Evolutionary conservation across 2,888 invertebrate genomes (phyloP).

Genomic region (Sepiola atlantica): DNA sequence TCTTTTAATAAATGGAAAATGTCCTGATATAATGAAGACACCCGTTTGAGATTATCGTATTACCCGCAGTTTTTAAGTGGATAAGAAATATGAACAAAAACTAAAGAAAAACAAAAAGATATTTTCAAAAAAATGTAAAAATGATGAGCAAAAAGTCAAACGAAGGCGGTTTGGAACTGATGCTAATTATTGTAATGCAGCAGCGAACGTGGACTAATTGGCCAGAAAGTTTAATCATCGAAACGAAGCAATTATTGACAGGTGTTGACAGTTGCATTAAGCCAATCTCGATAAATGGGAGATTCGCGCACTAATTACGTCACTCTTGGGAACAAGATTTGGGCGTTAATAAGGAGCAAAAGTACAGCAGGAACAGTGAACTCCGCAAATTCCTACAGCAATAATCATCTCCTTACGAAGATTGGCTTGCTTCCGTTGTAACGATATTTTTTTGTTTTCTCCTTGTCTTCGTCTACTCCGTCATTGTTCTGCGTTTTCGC

Average conservation of each 20-base stretch:
- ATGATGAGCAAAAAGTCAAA: not conserved
- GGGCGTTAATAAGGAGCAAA: not conserved
- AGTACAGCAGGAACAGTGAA: not conserved
- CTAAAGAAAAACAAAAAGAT: too few species aligned
- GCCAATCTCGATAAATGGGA: not conserved
- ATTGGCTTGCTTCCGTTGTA: not conserved
- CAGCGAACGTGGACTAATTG: not conserved
- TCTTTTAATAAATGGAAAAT: too few species aligned
- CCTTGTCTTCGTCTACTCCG: not conserved
- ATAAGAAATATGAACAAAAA: too few species aligned
- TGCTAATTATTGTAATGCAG: not conserved
- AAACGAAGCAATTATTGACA: not conserved
- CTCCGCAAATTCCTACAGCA: not conserved
- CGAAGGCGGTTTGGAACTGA: not conserved
- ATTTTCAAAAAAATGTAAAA: too few species aligned
- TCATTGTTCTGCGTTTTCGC: not conserved
- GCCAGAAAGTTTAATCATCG: not conserved
- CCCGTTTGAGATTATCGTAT: too few species aligned
- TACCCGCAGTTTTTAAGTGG: too few species aligned
- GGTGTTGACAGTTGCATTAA: not conserved
- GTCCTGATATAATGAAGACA: too few species aligned
- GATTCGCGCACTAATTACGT: constrained; percentile 6
- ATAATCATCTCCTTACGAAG: not conserved
- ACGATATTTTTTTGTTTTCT: not conserved
- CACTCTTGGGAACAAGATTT: not conserved